Evolutionary conservation across 2,888 invertebrate genomes (phyloP).

Genomic region (Sarcophaga subvicina): DNA sequence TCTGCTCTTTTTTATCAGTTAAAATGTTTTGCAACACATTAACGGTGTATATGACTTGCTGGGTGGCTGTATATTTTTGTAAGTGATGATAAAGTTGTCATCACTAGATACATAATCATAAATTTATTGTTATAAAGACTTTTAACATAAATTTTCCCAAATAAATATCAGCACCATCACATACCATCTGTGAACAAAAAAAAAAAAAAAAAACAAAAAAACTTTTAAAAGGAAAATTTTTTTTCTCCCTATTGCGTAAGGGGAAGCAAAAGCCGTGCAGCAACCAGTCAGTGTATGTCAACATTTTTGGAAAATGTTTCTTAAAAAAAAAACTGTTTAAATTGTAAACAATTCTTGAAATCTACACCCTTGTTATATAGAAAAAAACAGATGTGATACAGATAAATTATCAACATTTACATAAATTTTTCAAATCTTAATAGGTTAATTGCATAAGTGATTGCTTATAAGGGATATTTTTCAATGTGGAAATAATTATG

Average conservation of each 20-base stretch:
- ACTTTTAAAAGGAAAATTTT: background rate
- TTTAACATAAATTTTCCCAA: slow-evolving; percentile 67
- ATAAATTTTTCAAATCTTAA: too few species aligned
- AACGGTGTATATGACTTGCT: background rate
- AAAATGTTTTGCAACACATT: slow-evolving; percentile 32
- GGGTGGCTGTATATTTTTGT: slow-evolving; percentile 31
- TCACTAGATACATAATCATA: slow-evolving; percentile 75
- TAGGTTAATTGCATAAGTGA: too few species aligned
- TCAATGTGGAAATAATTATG: too few species aligned
- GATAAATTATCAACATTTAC: too few species aligned
- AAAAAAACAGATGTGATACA: too few species aligned
- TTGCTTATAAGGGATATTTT: too few species aligned
- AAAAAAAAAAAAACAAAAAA: background rate
- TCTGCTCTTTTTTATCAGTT: slow-evolving; percentile 16
- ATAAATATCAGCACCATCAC: slow-evolving; percentile 35
- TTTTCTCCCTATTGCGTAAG: background rate
- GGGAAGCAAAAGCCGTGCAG: background rate
- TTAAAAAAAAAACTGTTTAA: slow-evolving; percentile 33
- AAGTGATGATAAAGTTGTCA: slow-evolving; percentile 68
- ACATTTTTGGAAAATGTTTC: too few species aligned
- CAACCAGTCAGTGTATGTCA: too few species aligned
- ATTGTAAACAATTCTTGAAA: slow-evolving; percentile 28
- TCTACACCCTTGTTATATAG: too few species aligned
- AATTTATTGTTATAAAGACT: slow-evolving; percentile 77
- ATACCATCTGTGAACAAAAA: background rate